A percentile compares a stretch with the other conserved stretches of the same genome.
These are phyloP conservation scores for Physocephala rufipes DNA, from an alignment of 2,888 invertebrate species.

Conservation along the genomic window DNA sequence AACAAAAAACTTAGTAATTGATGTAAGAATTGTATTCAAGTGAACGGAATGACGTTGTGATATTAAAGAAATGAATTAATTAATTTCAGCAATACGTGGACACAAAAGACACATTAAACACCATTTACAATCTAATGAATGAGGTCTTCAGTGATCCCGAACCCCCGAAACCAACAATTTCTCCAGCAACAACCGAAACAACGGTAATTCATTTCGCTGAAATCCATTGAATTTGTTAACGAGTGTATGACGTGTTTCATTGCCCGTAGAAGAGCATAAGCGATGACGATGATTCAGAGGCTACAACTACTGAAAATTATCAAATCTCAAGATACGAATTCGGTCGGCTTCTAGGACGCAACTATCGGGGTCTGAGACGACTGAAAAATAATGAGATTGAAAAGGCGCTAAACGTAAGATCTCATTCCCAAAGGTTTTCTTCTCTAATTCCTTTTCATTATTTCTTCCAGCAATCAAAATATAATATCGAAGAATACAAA, in stretches of 20 bases:
- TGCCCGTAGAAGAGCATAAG: slow-evolving; percentile 39
- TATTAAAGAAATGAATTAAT: background rate
- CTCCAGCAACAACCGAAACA: slow-evolving; percentile 45
- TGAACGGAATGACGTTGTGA: background rate
- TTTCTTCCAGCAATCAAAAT: slow-evolving; percentile 58
- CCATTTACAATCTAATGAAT: slow-evolving; percentile 60
- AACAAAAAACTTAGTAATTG: slow-evolving; percentile 59
- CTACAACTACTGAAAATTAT: slow-evolving; percentile 63
- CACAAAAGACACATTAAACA: slow-evolving; percentile 57
- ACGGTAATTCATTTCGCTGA: slow-evolving; percentile 46
- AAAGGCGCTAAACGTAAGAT: slow-evolving; percentile 63
- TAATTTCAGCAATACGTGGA: slow-evolving; percentile 62
- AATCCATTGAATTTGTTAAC: background rate
- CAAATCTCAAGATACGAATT: slow-evolving; percentile 62
- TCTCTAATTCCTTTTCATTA: background rate
- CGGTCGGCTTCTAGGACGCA: slow-evolving; percentile 62
- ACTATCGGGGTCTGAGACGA: slow-evolving; percentile 62
- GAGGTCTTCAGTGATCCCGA: slow-evolving; percentile 62
- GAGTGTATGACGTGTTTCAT: too few species aligned
- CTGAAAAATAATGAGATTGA: slow-evolving; percentile 59
- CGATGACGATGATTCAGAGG: slow-evolving; percentile 47
- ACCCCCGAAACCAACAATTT: slow-evolving; percentile 51
- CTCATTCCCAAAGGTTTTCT: too few species aligned
- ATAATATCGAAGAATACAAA: slow-evolving; percentile 60
- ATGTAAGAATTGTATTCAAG: slow-evolving; percentile 51